Conservation (phyloP, 35 echinoderm and acorn worm species). For the Patiria miniata region DNA sequence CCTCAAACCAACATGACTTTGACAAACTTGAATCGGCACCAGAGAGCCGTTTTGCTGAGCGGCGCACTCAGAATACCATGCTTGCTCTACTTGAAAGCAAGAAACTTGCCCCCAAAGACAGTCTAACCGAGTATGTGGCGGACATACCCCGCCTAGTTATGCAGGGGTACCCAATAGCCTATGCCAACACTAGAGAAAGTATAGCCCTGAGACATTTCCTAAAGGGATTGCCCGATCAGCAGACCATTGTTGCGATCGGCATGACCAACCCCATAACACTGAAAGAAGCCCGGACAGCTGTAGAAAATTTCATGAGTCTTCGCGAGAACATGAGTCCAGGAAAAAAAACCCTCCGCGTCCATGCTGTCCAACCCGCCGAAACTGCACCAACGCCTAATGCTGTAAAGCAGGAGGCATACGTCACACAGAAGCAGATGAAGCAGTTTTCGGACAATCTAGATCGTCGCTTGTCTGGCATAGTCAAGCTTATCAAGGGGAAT, state of each 20-base stretch:
- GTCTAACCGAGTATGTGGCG: conserved; percentile 33
- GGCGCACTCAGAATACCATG: background rate
- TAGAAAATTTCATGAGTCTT: conserved; percentile 12
- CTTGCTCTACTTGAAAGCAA: conserved; percentile 15
- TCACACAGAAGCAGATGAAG: background rate
- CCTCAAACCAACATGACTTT: background rate
- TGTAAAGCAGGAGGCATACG: background rate
- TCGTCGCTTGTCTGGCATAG: background rate
- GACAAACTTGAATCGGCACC: conserved; percentile 13
- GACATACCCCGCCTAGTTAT: conserved; percentile 31
- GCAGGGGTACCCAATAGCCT: conserved; percentile 47
- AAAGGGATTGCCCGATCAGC: conserved; percentile 38
- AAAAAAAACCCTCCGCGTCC: background rate
- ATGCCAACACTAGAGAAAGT: conserved; percentile 24
- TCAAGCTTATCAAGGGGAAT: background rate
- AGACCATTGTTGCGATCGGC: conserved; percentile 36
- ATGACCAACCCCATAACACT: conserved; percentile 48
- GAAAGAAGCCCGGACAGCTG: conserved; percentile 32
- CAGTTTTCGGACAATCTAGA: background rate
- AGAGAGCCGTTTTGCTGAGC: conserved; percentile 28
- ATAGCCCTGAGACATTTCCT: conserved; percentile 47
- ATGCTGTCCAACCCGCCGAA: background rate
- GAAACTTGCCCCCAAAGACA: conserved; percentile 44
- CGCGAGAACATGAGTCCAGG: background rate
- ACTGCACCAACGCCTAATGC: background rate